These are phyloP conservation scores for Geophilus truncorum DNA, from an alignment of 2,888 invertebrate genomes.

Conservation along the genomic window DNA sequence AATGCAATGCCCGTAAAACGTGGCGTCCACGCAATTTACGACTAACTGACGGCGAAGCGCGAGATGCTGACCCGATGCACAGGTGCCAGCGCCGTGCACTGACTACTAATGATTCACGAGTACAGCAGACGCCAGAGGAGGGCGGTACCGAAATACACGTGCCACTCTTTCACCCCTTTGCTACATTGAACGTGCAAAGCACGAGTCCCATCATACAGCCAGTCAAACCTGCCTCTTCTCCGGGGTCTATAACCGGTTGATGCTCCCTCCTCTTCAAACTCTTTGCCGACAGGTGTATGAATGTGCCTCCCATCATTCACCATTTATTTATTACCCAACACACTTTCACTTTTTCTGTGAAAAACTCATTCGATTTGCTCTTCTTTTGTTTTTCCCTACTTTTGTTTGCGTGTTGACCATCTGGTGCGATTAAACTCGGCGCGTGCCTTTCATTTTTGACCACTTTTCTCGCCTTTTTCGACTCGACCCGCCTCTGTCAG, in stretches of 20 bases:
- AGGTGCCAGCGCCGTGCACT: neutral
- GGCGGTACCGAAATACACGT: neutral
- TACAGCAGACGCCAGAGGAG: neutral
- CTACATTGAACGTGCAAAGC: neutral
- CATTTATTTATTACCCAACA: neutral
- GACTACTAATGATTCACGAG: neutral
- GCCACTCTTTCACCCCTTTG: neutral
- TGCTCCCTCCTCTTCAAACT: neutral
- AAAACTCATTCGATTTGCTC: neutral
- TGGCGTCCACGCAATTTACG: neutral
- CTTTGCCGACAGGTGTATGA: neutral
- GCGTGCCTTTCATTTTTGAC: neutral
- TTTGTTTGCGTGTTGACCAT: neutral
- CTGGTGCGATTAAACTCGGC: neutral
- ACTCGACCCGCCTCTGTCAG: neutral
- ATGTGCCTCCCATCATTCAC: neutral
- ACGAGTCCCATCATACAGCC: neutral
- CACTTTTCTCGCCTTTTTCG: neutral
- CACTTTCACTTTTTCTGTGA: neutral
- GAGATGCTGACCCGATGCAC: neutral
- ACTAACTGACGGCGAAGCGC: neutral
- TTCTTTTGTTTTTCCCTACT: neutral
- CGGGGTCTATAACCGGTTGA: neutral
- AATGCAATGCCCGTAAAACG: neutral
- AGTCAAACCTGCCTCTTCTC: neutral